Evolutionary conservation across 1,140 invertebrate species (phyloP), one percentile per base, ranked within the genome.

Genomic region (Microvelia longipes): DNA sequence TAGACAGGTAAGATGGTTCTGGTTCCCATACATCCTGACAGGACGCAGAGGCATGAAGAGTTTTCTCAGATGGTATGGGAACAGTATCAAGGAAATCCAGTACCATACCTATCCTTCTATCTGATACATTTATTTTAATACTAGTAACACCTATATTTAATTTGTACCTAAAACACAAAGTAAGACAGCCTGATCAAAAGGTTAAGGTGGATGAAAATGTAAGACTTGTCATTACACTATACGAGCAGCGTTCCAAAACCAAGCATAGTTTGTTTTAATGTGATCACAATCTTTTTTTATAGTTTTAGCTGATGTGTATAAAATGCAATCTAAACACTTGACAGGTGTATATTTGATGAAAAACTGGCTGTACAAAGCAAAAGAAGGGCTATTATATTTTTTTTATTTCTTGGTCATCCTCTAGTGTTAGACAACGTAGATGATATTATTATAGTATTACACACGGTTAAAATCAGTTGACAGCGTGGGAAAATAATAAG

Each of bases 121-220:
- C 90, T 0, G 90, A 92, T 68, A 93, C 77, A 77, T 91, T 92
- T 15, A 92, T 78, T 74, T 91, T 91, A 1, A 92, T 70, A 68
- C 85, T 87, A 19, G 86, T 86, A 28, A 92, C 79, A 0, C 84
- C 85, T 29, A 90, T 82, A 71, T 90, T 91, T 25, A 92, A 79
- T 81, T 93, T 93, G 72, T 90, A 86, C 75, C 89, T 90, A 78
- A 63, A 82, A 82, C 72, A 66, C 67, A 68, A 69, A 66, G 65
- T n/a, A n/a, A n/a, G n/a, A n/a, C n/a, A 71, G 75, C 72, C 74
- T n/a, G 68, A 68, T 66, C 2, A 29, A 29, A 15, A 28, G 61
- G 15, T 70, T 66, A 24, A 73, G 69, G 30, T 5, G 60, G 67
- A 50, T n/a, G 19, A n/a, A 26, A 13, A 71, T 71, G 68, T 71